Evolutionary conservation across 2,888 invertebrate genomes (phyloP).

Genomic region (Cremastinae sp.): DNA sequence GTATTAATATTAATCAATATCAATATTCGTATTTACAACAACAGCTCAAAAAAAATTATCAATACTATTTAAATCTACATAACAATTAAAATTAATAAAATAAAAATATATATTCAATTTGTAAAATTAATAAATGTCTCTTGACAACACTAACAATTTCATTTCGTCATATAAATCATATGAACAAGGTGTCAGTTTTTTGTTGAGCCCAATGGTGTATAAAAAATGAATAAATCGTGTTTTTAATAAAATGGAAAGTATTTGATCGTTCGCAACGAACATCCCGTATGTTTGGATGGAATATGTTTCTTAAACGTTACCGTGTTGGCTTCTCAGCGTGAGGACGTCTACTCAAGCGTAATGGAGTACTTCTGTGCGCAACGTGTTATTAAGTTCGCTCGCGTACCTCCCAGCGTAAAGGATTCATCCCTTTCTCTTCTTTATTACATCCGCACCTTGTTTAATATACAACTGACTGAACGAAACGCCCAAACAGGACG

Average conservation of each 20-base stretch:
- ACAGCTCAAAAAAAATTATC: too few relatives aligned
- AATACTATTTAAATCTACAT: too few relatives aligned
- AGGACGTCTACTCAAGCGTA: constrained; percentile 49
- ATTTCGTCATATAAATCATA: too few relatives aligned
- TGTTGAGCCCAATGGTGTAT: too few relatives aligned
- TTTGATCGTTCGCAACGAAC: background rate
- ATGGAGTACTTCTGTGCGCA: constrained; percentile 60
- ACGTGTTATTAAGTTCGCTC: constrained; percentile 64
- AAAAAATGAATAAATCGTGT: too few relatives aligned
- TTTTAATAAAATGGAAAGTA: background rate
- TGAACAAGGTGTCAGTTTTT: too few relatives aligned
- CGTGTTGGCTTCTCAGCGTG: constrained; percentile 24
- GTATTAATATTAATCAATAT: too few relatives aligned
- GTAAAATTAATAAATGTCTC: too few relatives aligned
- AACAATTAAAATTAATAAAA: too few relatives aligned
- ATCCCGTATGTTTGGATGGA: constrained; percentile 5
- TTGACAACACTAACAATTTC: too few relatives aligned
- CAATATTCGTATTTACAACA: too few relatives aligned
- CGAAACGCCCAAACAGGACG: constrained; percentile 26
- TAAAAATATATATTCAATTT: too few relatives aligned
- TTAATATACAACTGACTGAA: constrained; percentile 18
- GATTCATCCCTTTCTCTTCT: constrained; percentile 47
- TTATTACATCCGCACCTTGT: constrained; percentile 19
- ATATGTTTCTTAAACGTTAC: constrained; percentile 14
- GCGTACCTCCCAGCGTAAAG: constrained; percentile 55